Percentiles rank a stretch among this genome's conserved stretches.
Conservation (phyloP, 2,797 vertebrate species). For the Malurus leucopterus region DNA sequence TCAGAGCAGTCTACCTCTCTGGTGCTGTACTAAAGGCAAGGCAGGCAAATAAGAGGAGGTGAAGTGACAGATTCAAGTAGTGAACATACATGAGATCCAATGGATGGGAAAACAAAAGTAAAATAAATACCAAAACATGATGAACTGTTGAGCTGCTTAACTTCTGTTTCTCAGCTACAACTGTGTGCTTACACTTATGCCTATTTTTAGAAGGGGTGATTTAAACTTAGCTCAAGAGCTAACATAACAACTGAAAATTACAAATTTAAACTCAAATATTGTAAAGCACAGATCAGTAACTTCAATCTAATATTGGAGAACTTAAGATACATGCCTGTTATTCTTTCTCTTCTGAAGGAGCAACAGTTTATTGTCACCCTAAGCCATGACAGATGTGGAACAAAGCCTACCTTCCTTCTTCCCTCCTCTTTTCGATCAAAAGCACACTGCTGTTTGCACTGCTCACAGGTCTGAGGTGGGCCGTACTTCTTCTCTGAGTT, state of each 20-base stretch:
- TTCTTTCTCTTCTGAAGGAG: background rate
- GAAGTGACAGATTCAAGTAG: background rate
- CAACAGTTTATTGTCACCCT: background rate
- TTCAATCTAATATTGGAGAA: background rate
- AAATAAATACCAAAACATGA: background rate
- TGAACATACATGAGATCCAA: background rate
- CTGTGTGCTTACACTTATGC: background rate
- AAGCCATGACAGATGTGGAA: background rate
- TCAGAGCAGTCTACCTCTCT: background rate
- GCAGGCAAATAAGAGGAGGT: background rate
- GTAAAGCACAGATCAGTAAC: background rate
- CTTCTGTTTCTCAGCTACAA: background rate
- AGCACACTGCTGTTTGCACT: conserved; percentile 97
- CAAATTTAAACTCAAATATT: background rate
- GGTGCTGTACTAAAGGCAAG: background rate
- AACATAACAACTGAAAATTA: background rate
- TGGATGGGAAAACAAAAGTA: background rate
- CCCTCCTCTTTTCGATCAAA: conserved; percentile 97
- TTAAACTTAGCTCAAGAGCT: background rate
- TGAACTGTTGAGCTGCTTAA: background rate
- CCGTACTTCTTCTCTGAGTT: conserved; percentile 99
- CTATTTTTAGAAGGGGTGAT: background rate
- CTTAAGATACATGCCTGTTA: background rate
- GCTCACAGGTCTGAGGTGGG: conserved; percentile 95
- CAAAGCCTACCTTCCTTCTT: conserved; percentile 85